phyloP scores from a whole-genome alignment of 2,797 vertebrate species.

The Anguilla marmorata region DNA sequence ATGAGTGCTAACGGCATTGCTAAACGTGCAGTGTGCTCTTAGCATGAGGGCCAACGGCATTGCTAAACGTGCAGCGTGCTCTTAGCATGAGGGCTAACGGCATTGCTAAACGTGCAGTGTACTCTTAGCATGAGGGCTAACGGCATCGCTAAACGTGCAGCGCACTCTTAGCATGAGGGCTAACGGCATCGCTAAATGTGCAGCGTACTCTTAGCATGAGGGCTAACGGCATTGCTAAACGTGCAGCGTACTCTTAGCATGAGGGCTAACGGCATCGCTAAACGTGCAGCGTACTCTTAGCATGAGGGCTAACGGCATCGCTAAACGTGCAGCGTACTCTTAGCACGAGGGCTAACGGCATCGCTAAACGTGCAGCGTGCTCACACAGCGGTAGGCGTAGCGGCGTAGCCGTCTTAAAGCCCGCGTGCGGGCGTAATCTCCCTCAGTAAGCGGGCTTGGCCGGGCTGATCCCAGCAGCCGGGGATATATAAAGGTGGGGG shows the following conservation, averaged over 20 bases:
- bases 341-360: constrained; percentile 17
- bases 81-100: constrained; percentile 32
- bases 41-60: background rate
- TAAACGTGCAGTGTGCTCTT: no score
- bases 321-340: constrained; percentile 6
- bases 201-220: constrained; percentile 53
- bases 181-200: background rate
- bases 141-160: background rate
- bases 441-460: constrained; percentile 63
- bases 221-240: no score
- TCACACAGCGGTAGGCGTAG: background rate
- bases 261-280: no score
- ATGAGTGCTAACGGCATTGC: no score
- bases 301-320: background rate
- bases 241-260: constrained; percentile 34
- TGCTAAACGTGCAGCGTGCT: constrained; percentile 43
- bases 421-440: constrained; percentile 65
- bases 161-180: constrained; percentile 48
- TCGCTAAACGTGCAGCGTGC: constrained; percentile 1
- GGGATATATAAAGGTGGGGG: constrained; percentile 34
- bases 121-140: constrained; percentile 43
- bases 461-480: constrained; percentile 49
- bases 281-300: constrained; percentile 33
- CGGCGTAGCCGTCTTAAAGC: constrained; percentile 64
- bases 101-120: constrained; percentile 29